A percentile compares a stretch with the other conserved stretches of the same genome.
These are phyloP conservation scores for Prionchulus punctatus DNA, from an alignment of 2,888 invertebrate genomes.

Conservation along the genomic window DNA sequence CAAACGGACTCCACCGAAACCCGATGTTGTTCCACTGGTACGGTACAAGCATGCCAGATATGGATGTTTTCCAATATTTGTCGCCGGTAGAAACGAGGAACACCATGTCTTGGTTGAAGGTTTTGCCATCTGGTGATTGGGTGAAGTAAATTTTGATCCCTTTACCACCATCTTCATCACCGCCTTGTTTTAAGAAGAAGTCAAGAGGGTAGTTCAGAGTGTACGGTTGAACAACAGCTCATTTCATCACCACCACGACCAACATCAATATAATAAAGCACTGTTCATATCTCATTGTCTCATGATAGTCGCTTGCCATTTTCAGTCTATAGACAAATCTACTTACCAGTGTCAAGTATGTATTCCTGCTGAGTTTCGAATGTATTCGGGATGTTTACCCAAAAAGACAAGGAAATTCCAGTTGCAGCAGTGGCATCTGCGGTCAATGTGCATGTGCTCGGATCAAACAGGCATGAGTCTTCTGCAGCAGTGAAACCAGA, in stretches of 20 bases:
- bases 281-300: too few species aligned
- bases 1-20: slow-evolving; percentile 4
- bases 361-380: neutral
- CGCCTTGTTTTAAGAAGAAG: too few species aligned
- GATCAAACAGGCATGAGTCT: neutral
- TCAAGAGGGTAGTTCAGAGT: too few species aligned
- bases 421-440: neutral
- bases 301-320: too few species aligned
- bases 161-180: neutral
- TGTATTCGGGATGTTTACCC: slow-evolving; percentile 9
- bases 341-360: slow-evolving; percentile 6
- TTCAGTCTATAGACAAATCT: too few species aligned
- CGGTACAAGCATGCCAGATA: slow-evolving; percentile 6
- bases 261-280: too few species aligned
- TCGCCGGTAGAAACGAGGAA: slow-evolving; percentile 5
- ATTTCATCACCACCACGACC: too few species aligned
- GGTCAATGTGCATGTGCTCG: neutral
- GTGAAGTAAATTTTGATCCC: neutral
- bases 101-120: neutral
- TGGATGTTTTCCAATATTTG: slow-evolving; percentile 1
- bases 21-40: slow-evolving; percentile 9
- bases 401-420: slow-evolving; percentile 9
- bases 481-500: neutral
- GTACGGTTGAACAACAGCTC: too few species aligned
- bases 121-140: neutral